Conservation (phyloP, 2,797 vertebrate genomes). For the Lates japonicus region DNA sequence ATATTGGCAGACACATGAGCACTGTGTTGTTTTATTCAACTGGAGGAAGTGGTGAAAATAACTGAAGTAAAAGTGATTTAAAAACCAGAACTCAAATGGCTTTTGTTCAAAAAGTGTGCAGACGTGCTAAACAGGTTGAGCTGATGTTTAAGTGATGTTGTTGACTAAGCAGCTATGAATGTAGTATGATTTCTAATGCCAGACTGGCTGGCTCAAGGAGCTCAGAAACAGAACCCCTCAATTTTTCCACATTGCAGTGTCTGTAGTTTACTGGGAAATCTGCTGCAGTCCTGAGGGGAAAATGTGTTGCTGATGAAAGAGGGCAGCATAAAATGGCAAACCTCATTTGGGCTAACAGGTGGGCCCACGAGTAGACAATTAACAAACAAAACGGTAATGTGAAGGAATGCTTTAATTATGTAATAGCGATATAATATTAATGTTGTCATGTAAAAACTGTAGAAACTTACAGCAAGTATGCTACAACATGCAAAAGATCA, state of each 20-base stretch:
- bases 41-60: conserved; percentile 9
- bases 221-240: conserved; percentile 29
- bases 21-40: not conserved
- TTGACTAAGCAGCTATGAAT: conserved; percentile 23
- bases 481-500: conserved; percentile 12
- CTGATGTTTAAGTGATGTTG: not conserved
- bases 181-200: conserved; percentile 21
- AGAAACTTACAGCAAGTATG: conserved; percentile 29
- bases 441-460: conserved; percentile 18
- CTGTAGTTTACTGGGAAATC: conserved; percentile 33
- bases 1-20: conserved; percentile 2
- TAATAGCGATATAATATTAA: not conserved
- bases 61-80: not conserved
- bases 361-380: conserved; percentile 23
- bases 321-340: conserved; percentile 43
- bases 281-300: conserved; percentile 20
- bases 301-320: conserved; percentile 37
- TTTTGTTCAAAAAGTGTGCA: not conserved
- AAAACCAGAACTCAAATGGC: not conserved
- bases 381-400: conserved; percentile 21
- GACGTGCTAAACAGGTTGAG: conserved; percentile 15
- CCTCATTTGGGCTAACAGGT: conserved; percentile 39
- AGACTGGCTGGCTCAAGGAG: conserved; percentile 24
- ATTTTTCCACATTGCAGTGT: conserved; percentile 22
- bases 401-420: conserved; percentile 17